Evolutionary conservation across 2,113 vertebrate species (phyloP).

Genomic region (Corythoichthys haematopterus): DNA sequence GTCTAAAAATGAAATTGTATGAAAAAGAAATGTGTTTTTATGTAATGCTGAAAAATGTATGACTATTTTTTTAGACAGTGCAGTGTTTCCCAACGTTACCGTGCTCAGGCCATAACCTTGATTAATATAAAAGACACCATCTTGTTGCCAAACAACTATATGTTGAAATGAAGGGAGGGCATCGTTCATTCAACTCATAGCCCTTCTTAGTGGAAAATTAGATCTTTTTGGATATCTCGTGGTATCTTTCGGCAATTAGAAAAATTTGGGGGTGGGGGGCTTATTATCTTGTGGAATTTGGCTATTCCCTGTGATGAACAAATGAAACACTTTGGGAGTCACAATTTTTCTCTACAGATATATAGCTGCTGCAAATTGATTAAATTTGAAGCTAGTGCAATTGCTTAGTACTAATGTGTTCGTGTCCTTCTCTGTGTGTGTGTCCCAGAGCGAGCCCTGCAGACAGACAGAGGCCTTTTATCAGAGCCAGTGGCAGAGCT

Average conservation of each 20-base stretch:
- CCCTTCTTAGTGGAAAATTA: no score
- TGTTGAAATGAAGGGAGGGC: no score
- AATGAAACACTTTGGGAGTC: not conserved
- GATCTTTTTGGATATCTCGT: no score
- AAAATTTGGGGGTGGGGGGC: no score
- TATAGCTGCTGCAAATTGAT: not conserved
- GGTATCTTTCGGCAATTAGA: no score
- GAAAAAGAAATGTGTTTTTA: no score
- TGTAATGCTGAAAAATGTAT: no score
- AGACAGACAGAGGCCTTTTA: constrained; percentile 75
- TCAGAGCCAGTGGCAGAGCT: constrained; percentile 75
- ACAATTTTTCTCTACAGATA: not conserved
- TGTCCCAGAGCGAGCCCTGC: constrained; percentile 76
- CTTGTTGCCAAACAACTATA: not conserved
- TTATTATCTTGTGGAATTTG: not conserved
- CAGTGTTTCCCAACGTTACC: no score
- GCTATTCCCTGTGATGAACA: not conserved
- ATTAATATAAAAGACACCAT: not conserved
- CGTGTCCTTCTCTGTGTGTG: constrained; percentile 23
- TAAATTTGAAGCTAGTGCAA: not conserved
- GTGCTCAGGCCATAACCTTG: no score
- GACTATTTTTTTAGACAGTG: no score
- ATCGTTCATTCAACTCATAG: no score
- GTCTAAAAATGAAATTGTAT: no score
- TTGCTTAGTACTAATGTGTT: constrained; percentile 14